Evolutionary conservation across 2,888 invertebrate genomes (phyloP).

Genomic region (Margaritifera margaritifera): DNA sequence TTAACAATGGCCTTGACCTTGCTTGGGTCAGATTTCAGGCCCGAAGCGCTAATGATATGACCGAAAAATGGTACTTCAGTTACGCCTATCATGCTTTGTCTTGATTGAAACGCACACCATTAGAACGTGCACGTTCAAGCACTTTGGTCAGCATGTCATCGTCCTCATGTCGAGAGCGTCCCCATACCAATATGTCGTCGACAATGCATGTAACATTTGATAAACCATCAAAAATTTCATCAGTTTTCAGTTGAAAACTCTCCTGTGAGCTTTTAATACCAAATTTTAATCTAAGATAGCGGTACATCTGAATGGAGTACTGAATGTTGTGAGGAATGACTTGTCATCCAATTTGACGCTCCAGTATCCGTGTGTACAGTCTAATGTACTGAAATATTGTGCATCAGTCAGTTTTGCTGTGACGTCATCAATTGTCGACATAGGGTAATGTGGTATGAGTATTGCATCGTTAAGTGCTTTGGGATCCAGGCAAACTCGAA

Average conservation of each 20-base stretch:
- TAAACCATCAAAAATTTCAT: constrained; percentile 6
- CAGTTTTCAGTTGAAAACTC: constrained; percentile 7
- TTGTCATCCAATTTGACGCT: too few species aligned
- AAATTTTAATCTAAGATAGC: constrained; percentile 15
- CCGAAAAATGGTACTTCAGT: constrained; percentile 12
- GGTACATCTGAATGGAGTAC: constrained; percentile 20
- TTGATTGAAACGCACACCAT: constrained; percentile 9
- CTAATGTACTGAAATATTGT: too few species aligned
- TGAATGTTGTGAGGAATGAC: constrained; percentile 14
- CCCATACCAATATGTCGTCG: too few species aligned
- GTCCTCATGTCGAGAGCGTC: constrained; percentile 4
- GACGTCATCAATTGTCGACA: too few species aligned
- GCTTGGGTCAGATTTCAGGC: constrained; percentile 8
- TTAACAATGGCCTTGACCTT: constrained; percentile 12
- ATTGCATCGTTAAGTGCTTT: too few species aligned
- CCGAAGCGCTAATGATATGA: constrained; percentile 9
- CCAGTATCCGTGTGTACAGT: too few species aligned
- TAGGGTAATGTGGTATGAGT: too few species aligned
- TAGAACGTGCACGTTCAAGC: constrained; percentile 6
- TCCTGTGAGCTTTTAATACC: constrained; percentile 13
- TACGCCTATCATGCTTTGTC: constrained; percentile 8
- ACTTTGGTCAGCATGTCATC: background rate
- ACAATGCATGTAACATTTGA: background rate
- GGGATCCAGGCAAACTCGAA: too few species aligned
- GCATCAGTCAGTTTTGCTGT: too few species aligned